Percentiles rank a stretch among this genome's conserved stretches.
These are phyloP conservation scores for Oryzias javanicus DNA, from an alignment of 2,113 vertebrate genomes.

Conservation along the genomic window DNA sequence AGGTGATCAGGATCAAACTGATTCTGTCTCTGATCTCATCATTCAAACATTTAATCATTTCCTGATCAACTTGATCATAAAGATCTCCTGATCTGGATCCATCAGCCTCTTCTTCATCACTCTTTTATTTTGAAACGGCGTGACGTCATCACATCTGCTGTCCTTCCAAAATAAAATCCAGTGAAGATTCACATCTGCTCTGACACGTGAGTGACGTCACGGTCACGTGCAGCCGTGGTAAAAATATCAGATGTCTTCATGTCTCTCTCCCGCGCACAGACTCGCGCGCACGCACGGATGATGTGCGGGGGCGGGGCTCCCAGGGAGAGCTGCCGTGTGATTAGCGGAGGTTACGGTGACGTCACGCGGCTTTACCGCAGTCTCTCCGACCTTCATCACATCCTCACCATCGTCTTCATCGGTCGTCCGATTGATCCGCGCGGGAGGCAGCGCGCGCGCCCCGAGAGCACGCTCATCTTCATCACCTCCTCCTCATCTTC, in stretches of 20 bases:
- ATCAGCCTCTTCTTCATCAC: too few species aligned
- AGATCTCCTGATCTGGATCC: too few species aligned
- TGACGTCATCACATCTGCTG: too few species aligned
- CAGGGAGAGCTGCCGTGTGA: neutral
- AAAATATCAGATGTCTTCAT: neutral
- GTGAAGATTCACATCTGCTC: neutral
- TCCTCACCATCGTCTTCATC: neutral
- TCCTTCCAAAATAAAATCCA: too few species aligned
- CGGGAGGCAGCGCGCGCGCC: neutral
- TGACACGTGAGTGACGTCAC: constrained; percentile 15
- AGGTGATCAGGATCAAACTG: too few species aligned
- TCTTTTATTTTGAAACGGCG: too few species aligned
- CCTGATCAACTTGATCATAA: too few species aligned
- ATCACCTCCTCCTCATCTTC: constrained; percentile 32
- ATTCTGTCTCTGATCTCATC: too few species aligned
- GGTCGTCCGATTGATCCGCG: constrained; percentile 13
- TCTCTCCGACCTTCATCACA: constrained; percentile 8
- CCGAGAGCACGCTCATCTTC: constrained; percentile 14
- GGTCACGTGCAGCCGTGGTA: constrained; percentile 5
- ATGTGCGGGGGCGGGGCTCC: constrained; percentile 4
- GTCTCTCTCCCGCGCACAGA: neutral
- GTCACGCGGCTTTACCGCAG: constrained; percentile 29
- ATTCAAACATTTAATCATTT: too few species aligned
- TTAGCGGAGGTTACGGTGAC: constrained; percentile 24
- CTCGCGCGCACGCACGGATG: too few species aligned